Evolutionary conservation across 2,888 invertebrate genomes (phyloP), one percentile per base, ranked within the genome.

Genomic region (Watsonalla binaria): DNA sequence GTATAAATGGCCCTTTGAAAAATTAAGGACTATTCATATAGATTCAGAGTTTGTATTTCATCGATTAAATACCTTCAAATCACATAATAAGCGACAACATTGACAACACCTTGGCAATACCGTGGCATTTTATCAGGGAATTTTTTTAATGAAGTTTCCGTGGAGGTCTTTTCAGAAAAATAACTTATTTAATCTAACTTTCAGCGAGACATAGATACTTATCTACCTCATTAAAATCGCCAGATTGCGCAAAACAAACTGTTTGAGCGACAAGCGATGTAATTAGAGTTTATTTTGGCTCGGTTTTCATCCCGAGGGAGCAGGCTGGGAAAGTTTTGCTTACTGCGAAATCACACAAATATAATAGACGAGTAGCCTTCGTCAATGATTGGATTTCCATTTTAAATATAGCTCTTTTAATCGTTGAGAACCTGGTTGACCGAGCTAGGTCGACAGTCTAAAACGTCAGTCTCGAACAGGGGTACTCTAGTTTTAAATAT

Each of bases 131-230:
- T 52, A 57, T 59, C 53, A 47, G 51, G 34, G 45, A 63, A 63
- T 56, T 53, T 63, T 62, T 58, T 57, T 57, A 63, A 58, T 59
- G 56, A 59, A 57, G 51, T 48, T 53, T 54, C 54, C 46, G 53
- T 49, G 51, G 39, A 49, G 57, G 59, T 60, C 59, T 42, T 53
- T 50, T 52, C 53, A 61, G 59, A 66, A 67, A 70, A 74, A 79
- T 71, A 77, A 79, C 66, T 78, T 76, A 68, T 72, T 74, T 74
- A 72, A 79, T 79, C 72, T 70, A 79, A 79, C 72, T 78, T 79
- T 57, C 51, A 7, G 46, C 58, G 59, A 45, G 58, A 61, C 59
- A 63, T 56, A 51, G 61, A 69, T 68, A 68, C 50, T 70, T 70
- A 78, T 64, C 54, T 49, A 69, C 70, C 72, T 77, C 66, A 72